Evolutionary conservation across 2,888 invertebrate species (phyloP).

Genomic region (Elysia crispata): DNA sequence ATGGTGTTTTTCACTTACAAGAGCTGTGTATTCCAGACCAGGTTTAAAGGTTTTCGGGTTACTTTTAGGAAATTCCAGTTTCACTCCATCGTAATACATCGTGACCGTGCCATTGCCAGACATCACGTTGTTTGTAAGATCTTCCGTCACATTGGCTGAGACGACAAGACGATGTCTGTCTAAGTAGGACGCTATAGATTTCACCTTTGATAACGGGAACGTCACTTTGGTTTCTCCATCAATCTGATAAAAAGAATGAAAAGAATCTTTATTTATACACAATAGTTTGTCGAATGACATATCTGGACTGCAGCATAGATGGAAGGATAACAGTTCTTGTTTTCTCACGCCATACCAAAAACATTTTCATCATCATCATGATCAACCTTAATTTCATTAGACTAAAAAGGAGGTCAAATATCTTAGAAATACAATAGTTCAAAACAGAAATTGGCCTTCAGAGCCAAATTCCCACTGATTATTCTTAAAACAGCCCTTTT

Average conservation of each 20-base stretch:
- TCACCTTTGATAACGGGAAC: constrained; percentile 57
- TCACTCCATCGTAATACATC: constrained; percentile 87
- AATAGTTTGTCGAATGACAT: not conserved
- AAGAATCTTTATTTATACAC: not conserved
- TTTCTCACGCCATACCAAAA: too few species aligned
- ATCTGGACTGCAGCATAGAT: too few species aligned
- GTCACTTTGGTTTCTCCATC: constrained; percentile 62
- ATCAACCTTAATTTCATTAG: too few species aligned
- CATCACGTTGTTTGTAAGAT: constrained; percentile 89
- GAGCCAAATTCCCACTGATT: too few species aligned
- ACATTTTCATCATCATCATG: too few species aligned
- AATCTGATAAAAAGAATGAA: constrained; percentile 51
- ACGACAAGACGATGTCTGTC: constrained; percentile 54
- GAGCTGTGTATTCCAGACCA: constrained; percentile 88
- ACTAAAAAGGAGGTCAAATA: too few species aligned
- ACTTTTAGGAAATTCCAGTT: constrained; percentile 86
- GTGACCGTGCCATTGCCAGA: constrained; percentile 86
- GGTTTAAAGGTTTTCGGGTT: constrained; percentile 91
- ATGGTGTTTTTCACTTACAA: too few species aligned
- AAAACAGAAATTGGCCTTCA: too few species aligned
- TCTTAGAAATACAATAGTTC: too few species aligned
- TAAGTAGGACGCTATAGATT: constrained; percentile 44
- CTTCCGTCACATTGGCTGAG: constrained; percentile 92
- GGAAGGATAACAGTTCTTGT: too few species aligned
- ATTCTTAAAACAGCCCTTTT: too few species aligned